Evolutionary conservation across 2,113 vertebrate species (phyloP).

Genomic region (Natator depressus): DNA sequence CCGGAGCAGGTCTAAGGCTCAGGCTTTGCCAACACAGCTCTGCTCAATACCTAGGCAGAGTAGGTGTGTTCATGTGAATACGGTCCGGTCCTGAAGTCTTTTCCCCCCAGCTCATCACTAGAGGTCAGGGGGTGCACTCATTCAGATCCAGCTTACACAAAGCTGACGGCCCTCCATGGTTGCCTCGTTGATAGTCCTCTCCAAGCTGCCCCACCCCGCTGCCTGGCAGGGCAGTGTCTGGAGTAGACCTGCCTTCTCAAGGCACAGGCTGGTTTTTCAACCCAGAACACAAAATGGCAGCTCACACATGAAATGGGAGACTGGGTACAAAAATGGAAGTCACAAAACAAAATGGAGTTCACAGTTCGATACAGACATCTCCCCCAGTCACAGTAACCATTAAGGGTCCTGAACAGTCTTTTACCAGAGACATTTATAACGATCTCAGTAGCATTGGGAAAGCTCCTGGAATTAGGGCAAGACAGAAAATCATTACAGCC

Average conservation of each 20-base stretch:
- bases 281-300: neutral
- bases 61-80: neutral
- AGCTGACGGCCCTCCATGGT: neutral
- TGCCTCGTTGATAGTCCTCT: neutral
- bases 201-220: neutral
- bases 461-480: slow-evolving; percentile 3
- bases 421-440: neutral
- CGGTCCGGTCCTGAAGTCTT: neutral
- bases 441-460: neutral
- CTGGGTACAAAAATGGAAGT: neutral
- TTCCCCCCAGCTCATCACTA: neutral
- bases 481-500: slow-evolving; percentile 26
- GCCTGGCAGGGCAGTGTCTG: neutral
- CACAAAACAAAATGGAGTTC: neutral
- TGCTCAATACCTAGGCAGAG: no score
- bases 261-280: no score
- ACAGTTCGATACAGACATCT: neutral
- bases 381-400: neutral
- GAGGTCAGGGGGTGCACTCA: neutral
- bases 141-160: neutral
- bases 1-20: no score
- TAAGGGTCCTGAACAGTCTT: neutral
- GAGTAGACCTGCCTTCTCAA: neutral
- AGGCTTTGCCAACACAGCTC: no score
- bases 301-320: neutral